These are phyloP conservation scores for Crotophaga sulcirostris DNA, from an alignment of 2,113 vertebrate species.

Conservation along the genomic window DNA sequence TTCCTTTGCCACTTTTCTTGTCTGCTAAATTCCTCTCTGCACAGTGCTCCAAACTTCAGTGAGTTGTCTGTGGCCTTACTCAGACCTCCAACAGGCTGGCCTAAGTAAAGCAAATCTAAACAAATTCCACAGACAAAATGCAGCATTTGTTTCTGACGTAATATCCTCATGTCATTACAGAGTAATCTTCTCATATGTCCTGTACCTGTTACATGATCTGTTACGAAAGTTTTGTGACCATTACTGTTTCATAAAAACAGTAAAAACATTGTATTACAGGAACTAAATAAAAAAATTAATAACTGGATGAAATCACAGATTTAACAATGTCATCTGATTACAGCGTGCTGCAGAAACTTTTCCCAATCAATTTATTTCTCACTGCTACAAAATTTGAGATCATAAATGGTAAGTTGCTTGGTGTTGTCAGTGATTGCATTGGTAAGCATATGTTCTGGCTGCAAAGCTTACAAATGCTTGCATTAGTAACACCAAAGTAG, in stretches of 20 bases:
- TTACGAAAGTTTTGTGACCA: fast-evolving
- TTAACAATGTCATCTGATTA: neutral
- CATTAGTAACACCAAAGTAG: neutral
- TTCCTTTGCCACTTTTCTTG: neutral
- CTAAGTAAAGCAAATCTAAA: neutral
- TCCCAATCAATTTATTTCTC: neutral
- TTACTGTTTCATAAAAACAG: neutral
- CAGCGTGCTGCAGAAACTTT: neutral
- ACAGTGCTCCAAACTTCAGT: neutral
- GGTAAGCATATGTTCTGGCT: neutral
- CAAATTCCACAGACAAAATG: neutral
- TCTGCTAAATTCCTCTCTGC: neutral
- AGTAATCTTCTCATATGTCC: neutral
- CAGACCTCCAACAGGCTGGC: neutral
- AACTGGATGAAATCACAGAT: neutral
- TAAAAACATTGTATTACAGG: neutral
- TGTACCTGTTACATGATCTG: neutral
- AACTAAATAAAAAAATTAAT: neutral
- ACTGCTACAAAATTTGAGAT: neutral
- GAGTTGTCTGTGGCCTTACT: neutral
- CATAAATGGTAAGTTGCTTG: neutral
- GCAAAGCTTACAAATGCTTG: neutral
- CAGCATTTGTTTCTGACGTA: neutral
- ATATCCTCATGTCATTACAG: fast-evolving
- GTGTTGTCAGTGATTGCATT: neutral